Base-by-base conservation (phyloP, 92 coral and sea anemone species). In the Parazoanthus swiftii region DNA sequence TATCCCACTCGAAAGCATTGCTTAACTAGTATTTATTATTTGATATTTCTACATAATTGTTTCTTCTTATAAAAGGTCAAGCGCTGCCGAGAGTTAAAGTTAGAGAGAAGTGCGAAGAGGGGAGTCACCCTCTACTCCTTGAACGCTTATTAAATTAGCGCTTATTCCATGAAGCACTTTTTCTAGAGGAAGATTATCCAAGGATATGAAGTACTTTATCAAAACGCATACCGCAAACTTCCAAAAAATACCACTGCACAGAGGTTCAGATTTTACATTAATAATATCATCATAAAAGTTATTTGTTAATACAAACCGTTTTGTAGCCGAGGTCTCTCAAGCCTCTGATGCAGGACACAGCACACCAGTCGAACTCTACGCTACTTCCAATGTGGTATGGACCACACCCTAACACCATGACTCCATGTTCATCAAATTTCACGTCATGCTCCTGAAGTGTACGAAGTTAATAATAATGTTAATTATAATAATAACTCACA, bases 311-410 rank as follows among this genome's bases (percentile, higher is more conserved):
- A 75, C 95, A 79, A 84, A 97, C 99, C 85, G 99, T 97, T 6
- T 97, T 97, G 68, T 89, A 81, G 15, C 97, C 99, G 10, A 97
- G 91, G 33, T 90, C 91, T 68, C 99, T 91, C 80, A 97, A 81
- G 10, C 98, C 94, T 35, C 99, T 90, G 86, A 97, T 97, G 77
- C 98, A 96, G 29, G 99, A 97, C 72, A 97, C 99, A 23, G 99
- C 99, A 78, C 99, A 97, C 99, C 99, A 97, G 82, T 97, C 99
- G 88, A 97, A 97, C 81, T 97, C 99, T 20, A 97, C 99, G 90
- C 99, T 97, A 92, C 99, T 97, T 44, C 99, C 99, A 82, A 97
- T 97, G 86, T 97, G 99, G 76, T 97, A 97, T 1, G 99, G 99
- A 10, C 99, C 99, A 90, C 99, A 97, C 80, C 99, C 99, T 4